These are phyloP conservation scores for Rattus rattus DNA, from an alignment of 2,113 vertebrate genomes.

Conservation along the genomic window DNA sequence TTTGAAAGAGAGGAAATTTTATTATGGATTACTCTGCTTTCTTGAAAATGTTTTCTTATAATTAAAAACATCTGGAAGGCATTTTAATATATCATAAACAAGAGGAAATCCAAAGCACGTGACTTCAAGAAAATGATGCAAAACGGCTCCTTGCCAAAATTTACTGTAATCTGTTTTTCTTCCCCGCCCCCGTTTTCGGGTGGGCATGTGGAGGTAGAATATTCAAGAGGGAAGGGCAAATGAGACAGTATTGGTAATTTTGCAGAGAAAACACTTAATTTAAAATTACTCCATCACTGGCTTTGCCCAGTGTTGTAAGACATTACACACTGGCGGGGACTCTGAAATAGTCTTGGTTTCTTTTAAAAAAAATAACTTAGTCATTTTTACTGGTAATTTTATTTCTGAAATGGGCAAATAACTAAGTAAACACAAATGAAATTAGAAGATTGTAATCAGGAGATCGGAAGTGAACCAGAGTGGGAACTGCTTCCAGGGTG, in stretches of 20 bases:
- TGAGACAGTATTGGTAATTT: slow-evolving; percentile 73
- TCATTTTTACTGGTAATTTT: slow-evolving; percentile 80
- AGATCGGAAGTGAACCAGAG: slow-evolving; percentile 26
- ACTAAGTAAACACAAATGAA: slow-evolving; percentile 75
- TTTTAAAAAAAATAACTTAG: slow-evolving; percentile 63
- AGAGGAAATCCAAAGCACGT: slow-evolving; percentile 90
- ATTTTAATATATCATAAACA: slow-evolving; percentile 91
- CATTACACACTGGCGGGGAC: slow-evolving; percentile 66
- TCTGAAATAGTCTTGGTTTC: slow-evolving; percentile 76
- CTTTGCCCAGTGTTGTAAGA: slow-evolving; percentile 71
- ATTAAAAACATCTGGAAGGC: slow-evolving; percentile 91
- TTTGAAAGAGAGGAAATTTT: slow-evolving; percentile 86
- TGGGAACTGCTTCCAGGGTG: slow-evolving; percentile 49
- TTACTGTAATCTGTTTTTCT: slow-evolving; percentile 87
- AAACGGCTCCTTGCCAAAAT: slow-evolving; percentile 87
- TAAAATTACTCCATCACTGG: slow-evolving; percentile 70
- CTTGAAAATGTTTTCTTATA: slow-evolving; percentile 86
- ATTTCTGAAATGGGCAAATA: slow-evolving; percentile 76
- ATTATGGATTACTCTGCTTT: slow-evolving; percentile 87
- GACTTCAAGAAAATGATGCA: slow-evolving; percentile 91
- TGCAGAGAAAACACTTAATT: slow-evolving; percentile 75
- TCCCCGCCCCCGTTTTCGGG: slow-evolving; percentile 64
- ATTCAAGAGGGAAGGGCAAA: slow-evolving; percentile 73
- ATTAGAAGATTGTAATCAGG: slow-evolving; percentile 72
- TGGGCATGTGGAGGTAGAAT: slow-evolving; percentile 63